phyloP scores from a whole-genome alignment of 1,140 invertebrate species.

The Drosophila seguyi region DNA sequence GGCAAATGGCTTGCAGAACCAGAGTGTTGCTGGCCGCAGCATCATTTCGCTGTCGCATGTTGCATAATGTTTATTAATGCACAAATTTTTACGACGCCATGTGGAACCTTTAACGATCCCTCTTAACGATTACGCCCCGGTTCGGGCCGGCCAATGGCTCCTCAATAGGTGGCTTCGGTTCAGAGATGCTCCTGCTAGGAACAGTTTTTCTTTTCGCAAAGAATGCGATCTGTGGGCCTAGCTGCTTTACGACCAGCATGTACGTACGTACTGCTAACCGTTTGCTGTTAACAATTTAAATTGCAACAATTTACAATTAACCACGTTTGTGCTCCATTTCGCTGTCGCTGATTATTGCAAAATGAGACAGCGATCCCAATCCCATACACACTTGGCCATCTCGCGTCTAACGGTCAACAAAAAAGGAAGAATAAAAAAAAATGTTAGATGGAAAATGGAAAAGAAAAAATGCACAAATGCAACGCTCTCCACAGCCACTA shows the following conservation, averaged over 20 bases:
- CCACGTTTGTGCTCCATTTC: conserved; percentile 82
- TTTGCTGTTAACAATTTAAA: conserved; percentile 76
- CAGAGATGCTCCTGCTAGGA: conserved; percentile 17
- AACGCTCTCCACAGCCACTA: conserved; percentile 33
- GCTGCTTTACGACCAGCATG: conserved; percentile 40
- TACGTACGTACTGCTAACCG: conserved; percentile 51
- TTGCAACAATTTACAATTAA: conserved; percentile 83
- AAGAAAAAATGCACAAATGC: conserved; percentile 52
- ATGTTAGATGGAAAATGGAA: background rate
- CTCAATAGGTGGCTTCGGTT: conserved; percentile 46
- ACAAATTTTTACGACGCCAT: conserved; percentile 72
- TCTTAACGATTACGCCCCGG: conserved; percentile 61
- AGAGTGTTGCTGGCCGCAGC: conserved; percentile 36
- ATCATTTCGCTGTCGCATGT: conserved; percentile 64
- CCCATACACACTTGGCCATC: conserved; percentile 39
- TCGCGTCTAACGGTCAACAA: conserved; percentile 65
- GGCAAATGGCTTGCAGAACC: conserved; percentile 6
- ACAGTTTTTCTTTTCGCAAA: conserved; percentile 48
- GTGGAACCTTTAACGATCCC: conserved; percentile 67
- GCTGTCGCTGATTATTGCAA: conserved; percentile 71
- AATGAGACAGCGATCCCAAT: conserved; percentile 57
- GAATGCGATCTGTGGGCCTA: conserved; percentile 42
- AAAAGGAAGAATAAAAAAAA: conserved; percentile 33
- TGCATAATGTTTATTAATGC: conserved; percentile 82
- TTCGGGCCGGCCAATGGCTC: conserved; percentile 34